Percentiles rank a stretch among this genome's conserved stretches.
These are phyloP conservation scores for Torymus tubicola DNA, from an alignment of 2,888 invertebrate genomes.

Conservation along the genomic window DNA sequence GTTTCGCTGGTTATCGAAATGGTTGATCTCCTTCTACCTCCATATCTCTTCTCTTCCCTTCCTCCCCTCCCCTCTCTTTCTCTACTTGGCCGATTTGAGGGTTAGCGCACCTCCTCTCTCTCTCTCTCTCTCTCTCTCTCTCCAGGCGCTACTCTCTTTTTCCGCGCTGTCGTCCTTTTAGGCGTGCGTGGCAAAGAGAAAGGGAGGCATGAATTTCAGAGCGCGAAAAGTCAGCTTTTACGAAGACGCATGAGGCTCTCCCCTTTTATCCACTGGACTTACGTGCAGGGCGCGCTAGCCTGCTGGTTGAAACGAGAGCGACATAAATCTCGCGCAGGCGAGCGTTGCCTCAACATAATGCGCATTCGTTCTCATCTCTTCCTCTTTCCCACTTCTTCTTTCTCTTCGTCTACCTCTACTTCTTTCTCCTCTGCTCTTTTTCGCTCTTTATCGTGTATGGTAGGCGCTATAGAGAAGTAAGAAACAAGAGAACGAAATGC, in stretches of 20 bases:
- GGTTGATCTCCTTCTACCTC: background rate
- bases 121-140: background rate
- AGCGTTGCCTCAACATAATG: slow-evolving; percentile 49
- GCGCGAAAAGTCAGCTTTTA: slow-evolving; percentile 57
- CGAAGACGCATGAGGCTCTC: slow-evolving; percentile 56
- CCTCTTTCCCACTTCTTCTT: slow-evolving; percentile 3
- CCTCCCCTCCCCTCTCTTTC: background rate
- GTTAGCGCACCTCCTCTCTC: background rate
- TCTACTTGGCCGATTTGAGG: background rate
- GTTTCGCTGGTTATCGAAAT: background rate
- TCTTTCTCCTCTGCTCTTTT: too few species aligned
- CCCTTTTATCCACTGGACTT: slow-evolving; percentile 58
- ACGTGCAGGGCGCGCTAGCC: slow-evolving; percentile 25
- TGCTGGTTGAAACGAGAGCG: slow-evolving; percentile 50
- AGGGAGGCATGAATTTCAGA: slow-evolving; percentile 50
- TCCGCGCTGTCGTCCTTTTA: background rate
- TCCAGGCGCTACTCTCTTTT: background rate
- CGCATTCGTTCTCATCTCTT: slow-evolving; percentile 52
- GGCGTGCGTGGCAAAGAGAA: background rate
- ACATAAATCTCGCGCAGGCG: slow-evolving; percentile 51
- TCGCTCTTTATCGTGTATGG: too few species aligned
- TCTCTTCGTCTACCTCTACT: too few species aligned
- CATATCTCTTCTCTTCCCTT: background rate
- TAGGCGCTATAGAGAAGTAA: too few species aligned
- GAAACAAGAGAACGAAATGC: background rate